Evolutionary conservation across 2,113 vertebrate genomes (phyloP), one percentile per base, ranked within the genome.

Genomic region (Nothocercus nigrocapillus): DNA sequence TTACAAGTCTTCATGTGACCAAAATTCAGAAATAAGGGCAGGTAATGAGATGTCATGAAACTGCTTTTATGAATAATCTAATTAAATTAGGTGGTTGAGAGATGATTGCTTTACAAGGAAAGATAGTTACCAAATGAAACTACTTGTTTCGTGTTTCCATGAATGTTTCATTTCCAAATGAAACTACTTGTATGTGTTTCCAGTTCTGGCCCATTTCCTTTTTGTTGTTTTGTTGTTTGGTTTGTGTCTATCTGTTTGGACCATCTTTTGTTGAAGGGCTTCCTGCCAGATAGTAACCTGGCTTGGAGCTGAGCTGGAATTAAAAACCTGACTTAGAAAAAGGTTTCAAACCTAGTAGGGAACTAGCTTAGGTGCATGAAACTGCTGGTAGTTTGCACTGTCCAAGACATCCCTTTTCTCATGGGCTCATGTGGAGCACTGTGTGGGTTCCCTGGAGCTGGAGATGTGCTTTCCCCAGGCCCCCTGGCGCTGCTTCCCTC

Each of bases 351-450:
- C 51, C 36, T 13, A 2, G 9, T 27, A 70, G 42, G 42, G 40
- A 47, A 54, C 30, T 78, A 32, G 25, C 11, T 61, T 25, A 59
- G 42, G 6, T 79, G 7, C 58, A 38, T 30, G 25, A 69, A 63
- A 11, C 24, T 8, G 2, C 58, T 13, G 14, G 47, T 34, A 59
- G 25, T 44, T 49, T 4, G 1, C 5, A 0, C 28, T 34, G 67
- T 28, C 19, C 1, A 1, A 27, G 10, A 51, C 5, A 5, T 40
- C 22, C 9, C 11, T 72, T 49, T 15, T 66, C 6, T 66, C 10
- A 5, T 21, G 30, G 30, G 18, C 30, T 51, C 42, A 24, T 25
- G 15, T n/a, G 19, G 40, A 58, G 24, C 24, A 4, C 19, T 25
- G 51, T 58, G 19, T 12, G 19, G 19, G 34, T 34, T 74, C 42